phyloP scores from a whole-genome alignment of 1,140 invertebrate genomes.

The Drosophila mauritiana region DNA sequence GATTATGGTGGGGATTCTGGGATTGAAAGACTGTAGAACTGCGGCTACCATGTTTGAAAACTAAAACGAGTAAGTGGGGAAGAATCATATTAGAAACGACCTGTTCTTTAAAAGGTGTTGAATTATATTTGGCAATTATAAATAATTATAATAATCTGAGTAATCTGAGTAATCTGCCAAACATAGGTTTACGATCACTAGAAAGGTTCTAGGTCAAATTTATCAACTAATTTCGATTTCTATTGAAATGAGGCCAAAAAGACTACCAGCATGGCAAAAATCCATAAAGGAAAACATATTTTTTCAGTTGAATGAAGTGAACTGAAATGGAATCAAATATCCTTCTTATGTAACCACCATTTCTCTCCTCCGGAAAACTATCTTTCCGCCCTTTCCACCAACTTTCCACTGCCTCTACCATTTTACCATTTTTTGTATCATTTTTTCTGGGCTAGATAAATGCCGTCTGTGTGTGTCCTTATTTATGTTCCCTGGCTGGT shows the following conservation, averaged over 20 bases:
- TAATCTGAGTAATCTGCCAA: no score
- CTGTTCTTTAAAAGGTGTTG: background rate
- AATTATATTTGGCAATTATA: no score
- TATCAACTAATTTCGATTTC: background rate
- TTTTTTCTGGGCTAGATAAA: conserved; percentile 35
- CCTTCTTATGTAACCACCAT: conserved; percentile 25
- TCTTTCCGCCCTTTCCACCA: conserved; percentile 18
- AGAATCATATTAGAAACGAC: background rate
- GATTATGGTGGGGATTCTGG: conserved; percentile 6
- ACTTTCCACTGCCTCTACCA: background rate
- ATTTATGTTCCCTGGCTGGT: conserved; percentile 66
- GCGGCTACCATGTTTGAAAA: conserved; percentile 10
- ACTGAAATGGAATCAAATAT: conserved; percentile 33
- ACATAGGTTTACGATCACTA: no score
- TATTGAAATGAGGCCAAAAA: background rate
- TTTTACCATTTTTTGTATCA: background rate
- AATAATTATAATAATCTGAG: no score
- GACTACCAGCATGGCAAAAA: background rate
- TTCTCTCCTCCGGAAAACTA: conserved; percentile 25
- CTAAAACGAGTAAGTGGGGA: no score
- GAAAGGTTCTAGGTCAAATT: background rate
- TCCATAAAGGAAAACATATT: background rate
- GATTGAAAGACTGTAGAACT: background rate
- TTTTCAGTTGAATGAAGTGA: conserved; percentile 10
- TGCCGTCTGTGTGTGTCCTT: conserved; percentile 58